A percentile compares a stretch with the other conserved stretches of the same genome.
Conservation (phyloP, 2,113 vertebrate species). For the Halcyon malimbica region DNA sequence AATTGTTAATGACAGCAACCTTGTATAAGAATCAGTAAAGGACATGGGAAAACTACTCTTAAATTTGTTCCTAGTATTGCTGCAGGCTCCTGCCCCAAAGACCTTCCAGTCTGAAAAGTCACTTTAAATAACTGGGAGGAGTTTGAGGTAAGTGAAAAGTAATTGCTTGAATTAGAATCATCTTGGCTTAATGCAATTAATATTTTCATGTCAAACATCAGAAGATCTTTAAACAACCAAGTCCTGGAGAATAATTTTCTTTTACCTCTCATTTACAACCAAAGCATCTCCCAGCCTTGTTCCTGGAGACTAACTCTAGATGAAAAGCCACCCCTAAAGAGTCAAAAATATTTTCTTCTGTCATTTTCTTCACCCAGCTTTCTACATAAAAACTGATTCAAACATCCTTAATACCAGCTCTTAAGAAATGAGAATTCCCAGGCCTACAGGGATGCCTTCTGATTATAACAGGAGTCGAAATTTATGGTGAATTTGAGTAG, state of each 20-base stretch:
- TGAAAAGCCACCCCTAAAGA: background rate
- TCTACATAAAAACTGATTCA: background rate
- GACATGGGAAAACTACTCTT: background rate
- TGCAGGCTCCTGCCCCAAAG: background rate
- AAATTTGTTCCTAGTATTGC: background rate
- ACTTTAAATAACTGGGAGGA: background rate
- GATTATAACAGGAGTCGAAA: background rate
- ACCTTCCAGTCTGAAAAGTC: background rate
- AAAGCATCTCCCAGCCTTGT: background rate
- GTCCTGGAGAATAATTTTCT: background rate
- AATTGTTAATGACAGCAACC: background rate
- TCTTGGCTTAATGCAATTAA: background rate
- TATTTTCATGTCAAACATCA: background rate
- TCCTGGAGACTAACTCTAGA: background rate
- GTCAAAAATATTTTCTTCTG: background rate
- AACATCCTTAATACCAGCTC: background rate
- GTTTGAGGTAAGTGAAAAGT: background rate
- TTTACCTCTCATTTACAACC: background rate
- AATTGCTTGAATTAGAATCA: constrained; percentile 3
- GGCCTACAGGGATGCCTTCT: background rate
- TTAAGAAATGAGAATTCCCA: background rate
- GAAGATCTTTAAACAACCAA: background rate
- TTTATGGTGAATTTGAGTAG: background rate
- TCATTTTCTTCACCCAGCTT: background rate
- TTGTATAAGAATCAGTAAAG: background rate